These are phyloP conservation scores for Choloepus hoffmanni DNA, from an alignment of 2,113 vertebrate species.

Conservation along the genomic window DNA sequence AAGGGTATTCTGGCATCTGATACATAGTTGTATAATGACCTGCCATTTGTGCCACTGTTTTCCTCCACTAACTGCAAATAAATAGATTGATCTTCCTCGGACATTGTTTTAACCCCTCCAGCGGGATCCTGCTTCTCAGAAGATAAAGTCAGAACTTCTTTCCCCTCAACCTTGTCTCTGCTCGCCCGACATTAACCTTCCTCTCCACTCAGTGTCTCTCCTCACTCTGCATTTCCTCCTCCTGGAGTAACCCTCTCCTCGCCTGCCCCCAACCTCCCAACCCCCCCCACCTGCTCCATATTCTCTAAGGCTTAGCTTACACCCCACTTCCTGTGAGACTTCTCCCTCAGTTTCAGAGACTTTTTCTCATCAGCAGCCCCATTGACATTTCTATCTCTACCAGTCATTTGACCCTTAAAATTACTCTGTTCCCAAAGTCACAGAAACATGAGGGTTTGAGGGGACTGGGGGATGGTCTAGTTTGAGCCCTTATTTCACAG, in stretches of 20 bases:
- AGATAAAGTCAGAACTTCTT: background rate
- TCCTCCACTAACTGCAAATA: background rate
- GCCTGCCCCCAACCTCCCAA: too few relatives aligned
- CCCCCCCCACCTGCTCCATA: too few relatives aligned
- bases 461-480: background rate
- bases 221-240: background rate
- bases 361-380: background rate
- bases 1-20: background rate
- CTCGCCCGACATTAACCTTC: background rate
- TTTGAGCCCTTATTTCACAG: background rate
- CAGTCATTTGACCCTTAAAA: background rate
- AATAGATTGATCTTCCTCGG: background rate
- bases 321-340: background rate
- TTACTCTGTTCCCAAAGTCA: background rate
- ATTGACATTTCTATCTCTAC: background rate
- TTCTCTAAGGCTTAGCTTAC: background rate
- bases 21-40: background rate
- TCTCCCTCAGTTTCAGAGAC: background rate
- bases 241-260: background rate
- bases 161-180: background rate
- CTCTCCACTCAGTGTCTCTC: background rate
- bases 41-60: background rate
- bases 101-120: background rate
- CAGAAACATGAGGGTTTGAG: background rate
- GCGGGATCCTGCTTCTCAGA: background rate